Evolutionary conservation across 2,888 invertebrate genomes (phyloP), one percentile per base, ranked within the genome.

Genomic region (Lissonota sp.): DNA sequence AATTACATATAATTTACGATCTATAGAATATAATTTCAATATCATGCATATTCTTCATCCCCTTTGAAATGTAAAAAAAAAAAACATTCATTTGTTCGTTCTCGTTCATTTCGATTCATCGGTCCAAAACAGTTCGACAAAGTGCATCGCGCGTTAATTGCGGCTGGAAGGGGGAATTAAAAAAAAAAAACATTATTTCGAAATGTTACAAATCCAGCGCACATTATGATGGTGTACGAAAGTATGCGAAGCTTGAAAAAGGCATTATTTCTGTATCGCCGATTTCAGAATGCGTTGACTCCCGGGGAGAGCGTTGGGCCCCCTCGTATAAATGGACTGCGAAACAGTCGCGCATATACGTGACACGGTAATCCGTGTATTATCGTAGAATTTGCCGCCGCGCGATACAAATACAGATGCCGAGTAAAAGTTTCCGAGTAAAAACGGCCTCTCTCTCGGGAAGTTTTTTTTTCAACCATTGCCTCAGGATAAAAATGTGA

Each of bases 401-500:
- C n/a, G 58, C 3, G 3, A 26, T 26, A 26, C 26, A 26, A 26
- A 26, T 26, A 26, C 26, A n/a, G n/a, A 26, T 26, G 26, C 26
- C 26, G 26, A 26, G 26, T 26, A 26, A 26, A 3, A 26, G 26
- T 26, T 8, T 57, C 16, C 58, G n/a, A 70, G 49, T 5, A 26
- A 12, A 8, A 12, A 58, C 12, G 58, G 14, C 26, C 1, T 26
- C 16, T 42, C 44, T 16, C 26, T 53, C 14, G 60, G 39, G 5
- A 10, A n/a, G 6, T 62, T 62, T 40, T 62, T 62, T 40, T 62
- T 62, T 62, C 10, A 6, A 26, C 39, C 16, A 12, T 8, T 40
- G 6, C 7, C 26, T 6, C 42, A 49, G 85, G 37, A 42, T 60
- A 51, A 67, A 67, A 60, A 14, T 62, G 14, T 75, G 60, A n/a